Evolutionary conservation across 2,113 vertebrate genomes (phyloP), one percentile per base, ranked within the genome.

Genomic region (Megaceryle torquata): DNA sequence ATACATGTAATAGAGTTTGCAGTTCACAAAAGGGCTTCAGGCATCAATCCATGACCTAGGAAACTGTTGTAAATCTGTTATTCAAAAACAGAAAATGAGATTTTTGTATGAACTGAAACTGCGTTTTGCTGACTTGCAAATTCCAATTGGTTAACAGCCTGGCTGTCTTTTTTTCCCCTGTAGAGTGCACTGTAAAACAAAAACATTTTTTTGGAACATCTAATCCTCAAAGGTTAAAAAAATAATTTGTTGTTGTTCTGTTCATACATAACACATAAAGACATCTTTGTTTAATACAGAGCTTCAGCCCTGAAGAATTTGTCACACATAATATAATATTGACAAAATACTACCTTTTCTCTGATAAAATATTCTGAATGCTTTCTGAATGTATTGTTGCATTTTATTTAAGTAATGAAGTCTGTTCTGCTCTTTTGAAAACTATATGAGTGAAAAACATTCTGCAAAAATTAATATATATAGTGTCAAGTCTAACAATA

Each of bases 371-470:
- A 84, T 39, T 90, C 67, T 94, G 46, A 95, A 86, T 86, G 88
- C 39, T 39, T 92, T 96, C 75, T 71, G 50, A 96, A 95, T 48
- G 35, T 61, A 77, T 86, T 91, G n/a, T 60, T 96, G 72, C 33
- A 78, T 95, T 91, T 94, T 89, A 93, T 46, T 93, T 94, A 87
- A 90, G 87, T 94, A 96, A 95, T 92, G 92, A 96, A 82, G 37
- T 63, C 87, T 97, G 39, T 82, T 96, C 64, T 95, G n/a, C 63
- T 95, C 22, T 89, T 97, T 83, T 31, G 33, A 82, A 83, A 88
- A 90, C 50, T 87, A 33, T 92, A 41, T 3, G 41, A 81, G 39
- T 91, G 56, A 81, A 97, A 96, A 96, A 75, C 53, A 43, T 81
- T 65, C n/a, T 96, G 54, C 1, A 68, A 91, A 91, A 95, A 88